phyloP scores from a whole-genome alignment of 1,140 invertebrate genomes.

The Lasioglossum albipes region DNA sequence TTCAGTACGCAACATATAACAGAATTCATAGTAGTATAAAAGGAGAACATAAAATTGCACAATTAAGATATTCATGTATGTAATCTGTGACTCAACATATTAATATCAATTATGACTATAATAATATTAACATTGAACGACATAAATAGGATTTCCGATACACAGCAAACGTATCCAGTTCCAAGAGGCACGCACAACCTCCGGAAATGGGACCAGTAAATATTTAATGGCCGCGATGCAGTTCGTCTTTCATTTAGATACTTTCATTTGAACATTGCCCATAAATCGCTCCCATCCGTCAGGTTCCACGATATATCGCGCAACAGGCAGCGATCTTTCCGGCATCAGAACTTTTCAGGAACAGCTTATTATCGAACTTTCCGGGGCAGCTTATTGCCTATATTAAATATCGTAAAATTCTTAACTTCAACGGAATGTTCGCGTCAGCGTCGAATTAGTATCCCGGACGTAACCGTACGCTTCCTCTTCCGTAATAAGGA shows the following conservation, averaged over 20 bases:
- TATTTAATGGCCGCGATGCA: background rate
- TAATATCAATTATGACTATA: no score
- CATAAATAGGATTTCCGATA: no score
- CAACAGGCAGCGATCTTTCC: conserved; percentile 16
- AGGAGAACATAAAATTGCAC: no score
- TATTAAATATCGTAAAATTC: conserved; percentile 55
- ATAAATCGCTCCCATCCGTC: conserved; percentile 6
- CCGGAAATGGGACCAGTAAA: background rate
- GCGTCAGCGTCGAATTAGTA: conserved; percentile 37
- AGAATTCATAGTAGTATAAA: no score
- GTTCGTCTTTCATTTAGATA: background rate
- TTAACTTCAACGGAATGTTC: conserved; percentile 38
- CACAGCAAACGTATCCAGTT: no score
- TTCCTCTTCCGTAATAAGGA: conserved; percentile 30
- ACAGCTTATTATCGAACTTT: conserved; percentile 48
- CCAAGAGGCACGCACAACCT: background rate
- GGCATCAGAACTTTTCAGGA: conserved; percentile 22
- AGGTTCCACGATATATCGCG: conserved; percentile 22
- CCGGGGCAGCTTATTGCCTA: conserved; percentile 31
- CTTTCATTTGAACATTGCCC: background rate
- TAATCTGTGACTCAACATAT: no score
- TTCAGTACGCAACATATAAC: no score
- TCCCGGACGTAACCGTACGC: conserved; percentile 2
- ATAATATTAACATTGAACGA: no score
- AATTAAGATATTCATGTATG: no score